Evolutionary conservation across 2,888 invertebrate genomes (phyloP).

Genomic region (Parascotia fuliginaria): DNA sequence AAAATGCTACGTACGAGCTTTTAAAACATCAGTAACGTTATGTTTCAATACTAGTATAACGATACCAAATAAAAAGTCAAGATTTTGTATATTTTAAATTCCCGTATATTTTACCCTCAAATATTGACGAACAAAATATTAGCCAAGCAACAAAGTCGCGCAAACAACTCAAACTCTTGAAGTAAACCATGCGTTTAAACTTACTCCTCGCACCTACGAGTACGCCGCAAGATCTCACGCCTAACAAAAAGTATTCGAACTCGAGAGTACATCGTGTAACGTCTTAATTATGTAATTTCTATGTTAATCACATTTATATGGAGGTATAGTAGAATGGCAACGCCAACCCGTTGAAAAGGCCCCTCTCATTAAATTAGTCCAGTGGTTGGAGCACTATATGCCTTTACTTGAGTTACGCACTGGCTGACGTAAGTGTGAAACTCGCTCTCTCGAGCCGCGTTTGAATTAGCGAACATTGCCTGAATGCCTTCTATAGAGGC

Average conservation of each 20-base stretch:
- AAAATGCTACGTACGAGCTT: too few relatives aligned
- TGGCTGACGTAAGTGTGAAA: conserved; percentile 79
- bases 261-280: conserved; percentile 44
- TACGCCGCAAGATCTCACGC: background rate
- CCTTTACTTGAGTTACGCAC: conserved; percentile 71
- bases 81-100: background rate
- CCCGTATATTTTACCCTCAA: background rate
- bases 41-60: conserved; percentile 1
- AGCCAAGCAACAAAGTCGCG: background rate
- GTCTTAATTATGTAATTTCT: conserved; percentile 56
- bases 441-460: conserved; percentile 69
- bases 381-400: conserved; percentile 81
- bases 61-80: conserved; percentile 11
- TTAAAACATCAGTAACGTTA: background rate
- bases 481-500: conserved; percentile 76
- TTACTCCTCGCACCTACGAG: background rate
- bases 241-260: conserved; percentile 22
- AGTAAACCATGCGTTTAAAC: conserved; percentile 1
- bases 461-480: conserved; percentile 62
- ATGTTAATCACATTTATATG: conserved; percentile 57
- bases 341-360: conserved; percentile 62
- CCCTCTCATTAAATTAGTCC: conserved; percentile 82
- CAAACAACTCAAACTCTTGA: background rate
- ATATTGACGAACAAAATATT: background rate
- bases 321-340: conserved; percentile 36